Evolutionary conservation across 1,140 invertebrate species (phyloP).

Genomic region (Drosophila bipectinata): DNA sequence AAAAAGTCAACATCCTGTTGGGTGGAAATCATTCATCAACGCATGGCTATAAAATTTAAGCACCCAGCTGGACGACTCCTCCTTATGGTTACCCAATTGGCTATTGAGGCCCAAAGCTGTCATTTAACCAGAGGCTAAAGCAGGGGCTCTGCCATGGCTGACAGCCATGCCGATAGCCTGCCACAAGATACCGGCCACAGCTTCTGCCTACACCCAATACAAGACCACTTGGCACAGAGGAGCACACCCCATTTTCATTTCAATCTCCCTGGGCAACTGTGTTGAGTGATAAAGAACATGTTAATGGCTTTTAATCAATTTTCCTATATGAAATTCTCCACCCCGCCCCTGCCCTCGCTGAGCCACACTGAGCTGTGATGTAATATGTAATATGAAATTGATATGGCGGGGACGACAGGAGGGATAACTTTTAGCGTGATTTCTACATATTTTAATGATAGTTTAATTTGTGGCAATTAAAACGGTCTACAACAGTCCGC

Average conservation of each 20-base stretch:
- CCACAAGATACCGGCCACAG: conserved; percentile 2
- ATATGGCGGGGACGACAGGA: conserved; percentile 32
- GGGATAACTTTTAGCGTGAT: conserved; percentile 31
- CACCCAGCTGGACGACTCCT: conserved; percentile 58
- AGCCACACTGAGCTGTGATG: conserved; percentile 55
- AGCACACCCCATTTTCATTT: neutral
- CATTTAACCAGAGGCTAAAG: conserved; percentile 17
- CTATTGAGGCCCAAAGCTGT: conserved; percentile 14
- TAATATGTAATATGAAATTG: conserved; percentile 66
- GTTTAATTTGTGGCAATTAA: conserved; percentile 78
- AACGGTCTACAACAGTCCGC: conserved; percentile 58
- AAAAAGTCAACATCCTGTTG: conserved; percentile 50
- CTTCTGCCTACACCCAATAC: conserved; percentile 42
- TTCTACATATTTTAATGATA: conserved; percentile 78
- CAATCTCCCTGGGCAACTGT: conserved; percentile 17
- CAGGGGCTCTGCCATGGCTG: neutral
- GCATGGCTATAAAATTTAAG: conserved; percentile 68
- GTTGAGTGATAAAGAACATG: conserved; percentile 82
- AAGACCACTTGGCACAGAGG: neutral
- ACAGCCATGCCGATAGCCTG: neutral
- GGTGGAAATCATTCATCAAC: conserved; percentile 55
- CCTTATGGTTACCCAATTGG: conserved; percentile 20
- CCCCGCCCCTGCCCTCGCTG: neutral
- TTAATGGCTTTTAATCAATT: conserved; percentile 81
- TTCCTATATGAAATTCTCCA: conserved; percentile 6